Base-by-base conservation (phyloP, 1,140 invertebrate species). In the Eufriesea mexicana region DNA sequence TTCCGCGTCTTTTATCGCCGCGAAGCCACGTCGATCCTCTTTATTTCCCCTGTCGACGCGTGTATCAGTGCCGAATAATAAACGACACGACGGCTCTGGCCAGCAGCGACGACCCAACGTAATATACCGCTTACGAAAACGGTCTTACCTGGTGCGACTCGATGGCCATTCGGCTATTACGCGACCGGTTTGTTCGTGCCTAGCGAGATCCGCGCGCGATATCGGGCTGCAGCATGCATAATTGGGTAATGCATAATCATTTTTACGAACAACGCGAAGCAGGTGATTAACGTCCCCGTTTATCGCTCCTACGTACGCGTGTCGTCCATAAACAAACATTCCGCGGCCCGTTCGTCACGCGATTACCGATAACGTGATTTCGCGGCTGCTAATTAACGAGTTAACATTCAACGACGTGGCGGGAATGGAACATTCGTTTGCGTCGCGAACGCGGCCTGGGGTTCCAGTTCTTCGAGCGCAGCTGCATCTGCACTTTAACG, bases 301-400 rank as follows among this genome's bases (percentile, higher is more conserved):
- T 71, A 71, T 71, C 55, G 54, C 14, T n/a, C 12, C 67, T 49
- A 16, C 0, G 42, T 61, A 49, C 66, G 61, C 25, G 28, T 67
- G 42, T 67, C 62, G 61, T 6, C 12, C 42, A 9, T 51, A 25
- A 73, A 64, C 42, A 67, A 49, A 64, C 71, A 67, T 75, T 81
- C 35, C 70, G 51, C 1, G 47, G 18, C 1, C 18, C 7, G 25
- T 80, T 45, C 71, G 25, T 67, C 72, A 67, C 61, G 51, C 51
- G 79, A 75, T 67, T 75, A 6, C 14, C 49, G 79, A 81, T 81
- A 81, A 67, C 49, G 42, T 10, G 79, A 74, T 81, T 74, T 47
- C 61, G 23, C 12, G 49, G 51, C 25, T 57, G 51, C 35, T 81
- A 81, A 81, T 81, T 81, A 81, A 75, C 79, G 51, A 67, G 54